phyloP scores from a whole-genome alignment of 2,888 invertebrate species.

The Ormyrus nitidulus region DNA sequence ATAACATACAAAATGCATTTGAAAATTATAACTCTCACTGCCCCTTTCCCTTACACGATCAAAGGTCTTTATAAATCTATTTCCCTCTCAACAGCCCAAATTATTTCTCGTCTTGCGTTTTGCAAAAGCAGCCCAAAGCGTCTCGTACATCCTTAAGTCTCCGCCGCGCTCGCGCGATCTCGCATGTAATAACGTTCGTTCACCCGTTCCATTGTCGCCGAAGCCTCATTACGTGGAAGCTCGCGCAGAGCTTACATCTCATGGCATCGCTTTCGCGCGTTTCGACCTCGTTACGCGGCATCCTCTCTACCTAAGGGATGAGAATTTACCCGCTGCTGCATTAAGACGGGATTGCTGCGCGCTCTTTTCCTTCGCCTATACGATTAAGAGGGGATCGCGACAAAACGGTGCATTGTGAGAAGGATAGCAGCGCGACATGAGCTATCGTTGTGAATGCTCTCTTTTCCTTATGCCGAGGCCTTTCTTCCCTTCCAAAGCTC shows the following conservation, averaged over 20 bases:
- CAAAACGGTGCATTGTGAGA: too few species aligned
- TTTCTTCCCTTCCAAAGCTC: background rate
- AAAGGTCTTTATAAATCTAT: too few species aligned
- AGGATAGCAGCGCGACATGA: too few species aligned
- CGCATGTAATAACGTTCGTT: background rate
- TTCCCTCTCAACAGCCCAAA: too few species aligned
- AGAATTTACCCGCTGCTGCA: background rate
- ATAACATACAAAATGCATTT: too few species aligned
- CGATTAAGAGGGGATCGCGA: background rate
- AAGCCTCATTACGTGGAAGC: constrained; percentile 27
- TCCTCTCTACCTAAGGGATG: background rate
- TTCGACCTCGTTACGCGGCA: constrained; percentile 16
- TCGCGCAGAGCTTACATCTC: background rate
- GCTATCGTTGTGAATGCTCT: background rate
- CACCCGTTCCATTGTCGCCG: constrained; percentile 2
- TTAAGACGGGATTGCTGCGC: background rate
- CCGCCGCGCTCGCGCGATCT: constrained; percentile 1
- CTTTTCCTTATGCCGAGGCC: background rate
- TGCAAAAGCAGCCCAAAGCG: background rate
- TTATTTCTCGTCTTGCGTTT: too few species aligned
- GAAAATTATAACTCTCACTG: too few species aligned
- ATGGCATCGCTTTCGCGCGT: background rate
- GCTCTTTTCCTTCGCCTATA: background rate
- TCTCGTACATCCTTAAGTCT: background rate
- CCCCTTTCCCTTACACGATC: too few species aligned